Percentiles rank a stretch among this genome's conserved stretches.
phyloP scores from a whole-genome alignment of 2,888 invertebrate genomes.

The Parnassius mnemosyne region DNA sequence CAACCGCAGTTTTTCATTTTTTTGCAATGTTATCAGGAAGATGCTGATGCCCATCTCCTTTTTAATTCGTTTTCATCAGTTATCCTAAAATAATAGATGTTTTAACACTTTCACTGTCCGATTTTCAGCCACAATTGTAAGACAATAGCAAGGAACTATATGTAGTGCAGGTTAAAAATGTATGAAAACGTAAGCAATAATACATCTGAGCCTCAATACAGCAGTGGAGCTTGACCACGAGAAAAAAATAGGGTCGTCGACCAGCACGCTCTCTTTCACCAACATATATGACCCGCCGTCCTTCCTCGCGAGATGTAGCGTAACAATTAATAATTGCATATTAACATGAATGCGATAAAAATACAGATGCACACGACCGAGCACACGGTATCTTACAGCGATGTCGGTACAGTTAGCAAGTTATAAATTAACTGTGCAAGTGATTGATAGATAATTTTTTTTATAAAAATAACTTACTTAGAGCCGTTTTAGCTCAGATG shows the following conservation, averaged over 20 bases:
- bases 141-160: not conserved
- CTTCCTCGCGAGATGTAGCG: constrained; percentile 38
- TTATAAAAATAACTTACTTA: no score
- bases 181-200: not conserved
- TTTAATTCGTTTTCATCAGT: no score
- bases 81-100: no score
- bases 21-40: no score
- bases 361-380: constrained; percentile 55
- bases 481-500: no score
- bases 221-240: constrained; percentile 28
- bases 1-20: no score
- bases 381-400: constrained; percentile 31
- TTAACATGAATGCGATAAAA: constrained; percentile 42
- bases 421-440: constrained; percentile 31
- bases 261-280: constrained; percentile 53
- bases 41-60: no score
- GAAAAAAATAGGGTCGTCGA: constrained; percentile 34
- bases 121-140: not conserved
- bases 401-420: constrained; percentile 13
- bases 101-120: not conserved
- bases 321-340: constrained; percentile 51
- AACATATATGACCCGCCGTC: constrained; percentile 46
- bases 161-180: not conserved
- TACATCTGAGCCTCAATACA: constrained; percentile 15
- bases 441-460: constrained; percentile 27